Evolutionary conservation across 2,113 vertebrate genomes (phyloP), one percentile per base, ranked within the genome.

Genomic region (Puffinus mauretanicus): DNA sequence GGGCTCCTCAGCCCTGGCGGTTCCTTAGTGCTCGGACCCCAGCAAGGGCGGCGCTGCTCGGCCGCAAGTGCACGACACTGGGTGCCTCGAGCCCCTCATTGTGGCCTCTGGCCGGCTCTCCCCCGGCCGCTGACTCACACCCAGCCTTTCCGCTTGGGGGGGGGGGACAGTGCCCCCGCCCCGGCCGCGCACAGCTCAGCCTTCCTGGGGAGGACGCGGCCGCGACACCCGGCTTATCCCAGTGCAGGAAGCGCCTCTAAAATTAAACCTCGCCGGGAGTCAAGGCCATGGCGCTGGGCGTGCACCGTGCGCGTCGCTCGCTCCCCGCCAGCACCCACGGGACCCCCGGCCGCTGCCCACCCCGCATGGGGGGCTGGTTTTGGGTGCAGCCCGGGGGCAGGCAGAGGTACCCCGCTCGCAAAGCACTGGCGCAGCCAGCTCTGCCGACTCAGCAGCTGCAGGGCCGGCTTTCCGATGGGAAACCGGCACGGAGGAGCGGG

Each of bases 361-460:
- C 20, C 44, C 0, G 0, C 27, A 9, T 1, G 51, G 9, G 4
- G 57, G 72, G 22, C 7, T 0, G 19, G 5, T 25, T 25, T 27
- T 0, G 51, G 84, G 64, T 11, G 83, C 30, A 51, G 60, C 51
- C 54, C 2, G 4, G 49, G 72, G 80, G 57, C n/a, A 49, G 55
- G 24, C 12, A 5, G 60, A 47, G 71, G 66, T 47, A 15, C 40
- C 93, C 88, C 26, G 6, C 52, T 57, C 0, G 4, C 51, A 38
- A 38, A 55, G 73, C 8, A 5, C 89, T 4, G 85, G 73, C 6
- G 27, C 73, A 2, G 72, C 8, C 16, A 5, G 60, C 61, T 92
- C 25, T 97, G 96, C 96, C 44, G 92, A 97, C 90, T 96, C 96
- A 94, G 96, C 94, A 83, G 93, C 82, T n/a, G n/a, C 9, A 20